Conservation (phyloP, 2,797 vertebrate genomes). For the Clarias laeviceps region DNA sequence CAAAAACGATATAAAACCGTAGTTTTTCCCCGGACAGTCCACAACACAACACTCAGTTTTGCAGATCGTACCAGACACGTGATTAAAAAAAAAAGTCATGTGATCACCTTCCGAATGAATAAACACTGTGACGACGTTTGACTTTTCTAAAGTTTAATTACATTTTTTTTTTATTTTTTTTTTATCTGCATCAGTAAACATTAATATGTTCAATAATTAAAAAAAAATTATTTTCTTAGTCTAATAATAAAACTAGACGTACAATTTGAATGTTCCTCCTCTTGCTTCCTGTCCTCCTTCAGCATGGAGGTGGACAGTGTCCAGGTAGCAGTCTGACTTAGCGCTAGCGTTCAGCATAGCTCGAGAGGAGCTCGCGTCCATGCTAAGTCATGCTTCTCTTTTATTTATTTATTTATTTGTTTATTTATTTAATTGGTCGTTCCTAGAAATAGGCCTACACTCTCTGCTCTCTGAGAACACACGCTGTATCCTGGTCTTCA, state of each 20-base stretch:
- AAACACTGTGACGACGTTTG: too few species aligned
- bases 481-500: neutral
- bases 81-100: neutral
- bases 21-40: neutral
- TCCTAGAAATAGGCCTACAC: neutral
- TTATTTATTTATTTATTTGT: too few species aligned
- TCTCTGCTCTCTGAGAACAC: neutral
- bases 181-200: neutral
- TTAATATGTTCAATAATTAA: too few species aligned
- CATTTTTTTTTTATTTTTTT: too few species aligned
- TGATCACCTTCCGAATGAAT: neutral
- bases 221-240: too few species aligned
- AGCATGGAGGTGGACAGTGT: neutral
- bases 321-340: neutral
- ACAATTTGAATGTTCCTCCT: too few species aligned
- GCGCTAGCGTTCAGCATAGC: neutral
- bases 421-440: neutral
- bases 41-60: neutral
- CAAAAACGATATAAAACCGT: neutral
- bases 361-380: neutral
- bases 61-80: neutral
- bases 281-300: neutral
- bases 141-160: neutral
- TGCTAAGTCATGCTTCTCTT: neutral
- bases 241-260: too few species aligned